Percentiles rank a stretch among this genome's conserved stretches.
Conservation (phyloP, 1,140 invertebrate species). For the Monochamus saltuarius region DNA sequence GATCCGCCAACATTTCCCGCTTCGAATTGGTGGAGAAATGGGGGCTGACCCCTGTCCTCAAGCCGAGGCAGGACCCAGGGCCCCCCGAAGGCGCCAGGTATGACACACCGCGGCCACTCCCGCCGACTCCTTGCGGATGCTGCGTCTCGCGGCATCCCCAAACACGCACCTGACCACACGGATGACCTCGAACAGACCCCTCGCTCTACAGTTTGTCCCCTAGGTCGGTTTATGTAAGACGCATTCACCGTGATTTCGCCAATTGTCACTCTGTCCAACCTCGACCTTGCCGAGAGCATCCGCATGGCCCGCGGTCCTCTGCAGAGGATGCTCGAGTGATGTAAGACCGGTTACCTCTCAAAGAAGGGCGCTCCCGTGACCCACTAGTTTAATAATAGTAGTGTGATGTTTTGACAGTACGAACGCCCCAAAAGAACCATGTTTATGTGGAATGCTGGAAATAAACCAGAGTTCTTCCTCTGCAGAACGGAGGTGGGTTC, state of each 20-base stretch:
- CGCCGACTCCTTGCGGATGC: constrained; percentile 29
- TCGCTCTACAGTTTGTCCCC: not conserved
- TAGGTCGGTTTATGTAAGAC: not conserved
- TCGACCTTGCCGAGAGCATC: constrained; percentile 15
- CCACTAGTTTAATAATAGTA: not conserved
- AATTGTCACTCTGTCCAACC: not conserved
- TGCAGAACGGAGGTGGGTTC: constrained; percentile 5
- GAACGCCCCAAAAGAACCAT: no score
- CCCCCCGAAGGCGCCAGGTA: constrained; percentile 74
- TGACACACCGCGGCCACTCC: constrained; percentile 35
- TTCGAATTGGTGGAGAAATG: constrained; percentile 94
- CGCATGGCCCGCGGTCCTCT: not conserved
- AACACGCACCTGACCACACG: constrained; percentile 1
- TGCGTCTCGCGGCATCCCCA: constrained; percentile 27
- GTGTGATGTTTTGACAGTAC: no score
- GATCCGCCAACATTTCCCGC: constrained; percentile 84
- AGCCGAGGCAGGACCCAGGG: constrained; percentile 86
- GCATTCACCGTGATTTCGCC: not conserved
- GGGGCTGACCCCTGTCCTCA: constrained; percentile 93
- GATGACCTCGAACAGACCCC: not conserved
- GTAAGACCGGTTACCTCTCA: not conserved
- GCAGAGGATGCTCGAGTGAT: not conserved
- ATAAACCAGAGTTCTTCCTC: constrained; percentile 16
- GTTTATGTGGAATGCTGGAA: constrained; percentile 8
- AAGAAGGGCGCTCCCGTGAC: constrained; percentile 1